phyloP scores from a whole-genome alignment of 1,140 invertebrate species.

The Trichogramma pretiosum region DNA sequence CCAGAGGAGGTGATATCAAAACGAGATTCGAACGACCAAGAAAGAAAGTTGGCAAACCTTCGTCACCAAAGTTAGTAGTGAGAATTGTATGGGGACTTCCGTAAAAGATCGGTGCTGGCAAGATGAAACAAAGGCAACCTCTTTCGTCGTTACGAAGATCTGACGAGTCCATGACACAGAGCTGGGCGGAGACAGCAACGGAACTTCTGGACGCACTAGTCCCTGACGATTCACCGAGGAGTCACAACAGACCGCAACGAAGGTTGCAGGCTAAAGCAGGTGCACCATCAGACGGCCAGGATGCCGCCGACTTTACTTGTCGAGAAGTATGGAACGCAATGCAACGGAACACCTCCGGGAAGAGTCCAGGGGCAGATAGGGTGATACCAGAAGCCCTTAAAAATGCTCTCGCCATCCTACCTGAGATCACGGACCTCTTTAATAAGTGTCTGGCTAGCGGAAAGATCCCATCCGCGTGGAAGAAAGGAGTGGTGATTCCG shows the following conservation, averaged over 20 bases:
- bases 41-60: too few species aligned
- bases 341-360: neutral
- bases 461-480: neutral
- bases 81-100: too few species aligned
- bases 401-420: neutral
- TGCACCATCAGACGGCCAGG: neutral
- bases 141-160: too few species aligned
- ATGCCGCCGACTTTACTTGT: conserved; percentile 22
- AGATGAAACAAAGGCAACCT: too few species aligned
- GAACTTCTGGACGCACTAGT: neutral
- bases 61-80: too few species aligned
- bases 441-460: neutral
- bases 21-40: too few species aligned
- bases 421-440: neutral
- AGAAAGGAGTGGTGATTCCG: neutral
- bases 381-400: neutral
- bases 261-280: neutral
- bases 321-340: neutral
- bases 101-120: too few species aligned
- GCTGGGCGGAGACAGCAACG: neutral
- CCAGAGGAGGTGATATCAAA: too few species aligned
- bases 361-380: neutral
- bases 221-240: neutral
- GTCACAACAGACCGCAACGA: neutral
- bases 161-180: too few species aligned